These are phyloP conservation scores for Physocephala rufipes DNA, from an alignment of 2,888 invertebrate genomes.

Conservation along the genomic window DNA sequence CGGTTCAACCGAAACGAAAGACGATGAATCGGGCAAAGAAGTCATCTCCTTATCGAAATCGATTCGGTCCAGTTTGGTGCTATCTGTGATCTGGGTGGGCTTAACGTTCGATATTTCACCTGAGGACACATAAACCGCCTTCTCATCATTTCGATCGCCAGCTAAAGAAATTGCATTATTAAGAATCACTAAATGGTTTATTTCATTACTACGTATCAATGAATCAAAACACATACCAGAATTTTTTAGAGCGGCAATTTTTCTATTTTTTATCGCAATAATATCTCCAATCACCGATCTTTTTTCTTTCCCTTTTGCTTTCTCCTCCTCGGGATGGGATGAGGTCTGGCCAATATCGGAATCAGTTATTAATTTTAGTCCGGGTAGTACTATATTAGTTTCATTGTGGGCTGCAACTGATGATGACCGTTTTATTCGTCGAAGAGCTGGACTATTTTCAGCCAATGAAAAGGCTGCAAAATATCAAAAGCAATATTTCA, in stretches of 20 bases:
- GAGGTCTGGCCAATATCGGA: background rate
- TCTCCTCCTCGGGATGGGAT: background rate
- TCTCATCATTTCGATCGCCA: background rate
- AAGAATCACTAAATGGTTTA: background rate
- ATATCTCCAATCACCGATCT: no score
- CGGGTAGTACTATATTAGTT: constrained; percentile 8
- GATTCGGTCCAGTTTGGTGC: background rate
- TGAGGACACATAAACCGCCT: background rate
- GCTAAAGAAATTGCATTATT: background rate
- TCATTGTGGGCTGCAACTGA: background rate
- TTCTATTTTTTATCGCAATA: no score
- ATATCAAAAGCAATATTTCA: background rate
- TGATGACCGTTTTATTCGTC: constrained; percentile 20
- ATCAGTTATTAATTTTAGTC: background rate
- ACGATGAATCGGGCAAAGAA: background rate
- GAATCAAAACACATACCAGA: background rate
- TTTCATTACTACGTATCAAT: background rate
- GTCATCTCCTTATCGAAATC: background rate
- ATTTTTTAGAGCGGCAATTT: background rate
- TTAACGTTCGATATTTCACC: no score
- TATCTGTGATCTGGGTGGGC: background rate
- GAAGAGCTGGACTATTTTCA: constrained; percentile 4
- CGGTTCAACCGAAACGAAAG: background rate
- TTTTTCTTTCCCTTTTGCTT: no score
- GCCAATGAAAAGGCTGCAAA: background rate